Evolutionary conservation across 2,113 vertebrate genomes (phyloP).

Genomic region (Psittacula cyanocephala): DNA sequence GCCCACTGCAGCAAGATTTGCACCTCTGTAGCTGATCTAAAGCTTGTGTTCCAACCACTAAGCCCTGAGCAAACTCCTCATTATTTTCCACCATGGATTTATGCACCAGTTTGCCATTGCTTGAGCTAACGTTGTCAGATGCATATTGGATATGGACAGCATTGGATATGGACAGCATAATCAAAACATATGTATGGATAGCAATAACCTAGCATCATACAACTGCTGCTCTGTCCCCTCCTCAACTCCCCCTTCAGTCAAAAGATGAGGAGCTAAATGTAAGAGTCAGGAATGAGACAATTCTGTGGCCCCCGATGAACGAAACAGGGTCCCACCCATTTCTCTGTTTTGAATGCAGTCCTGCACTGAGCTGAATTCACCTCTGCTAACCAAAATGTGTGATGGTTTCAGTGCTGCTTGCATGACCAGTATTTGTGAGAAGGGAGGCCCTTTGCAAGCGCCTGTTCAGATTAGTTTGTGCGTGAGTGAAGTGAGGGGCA

Average conservation of each 20-base stretch:
- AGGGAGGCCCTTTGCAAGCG: background rate
- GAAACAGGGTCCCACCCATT: background rate
- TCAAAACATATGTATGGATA: fast-evolving
- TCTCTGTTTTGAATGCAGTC: background rate
- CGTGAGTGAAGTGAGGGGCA: background rate
- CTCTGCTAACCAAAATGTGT: background rate
- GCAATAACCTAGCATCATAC: background rate
- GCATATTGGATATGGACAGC: background rate
- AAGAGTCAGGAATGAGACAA: background rate
- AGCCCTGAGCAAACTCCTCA: background rate
- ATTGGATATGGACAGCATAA: no score
- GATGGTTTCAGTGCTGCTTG: background rate
- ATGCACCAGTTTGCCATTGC: background rate
- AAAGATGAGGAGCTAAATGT: background rate
- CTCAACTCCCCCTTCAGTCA: background rate
- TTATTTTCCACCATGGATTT: background rate
- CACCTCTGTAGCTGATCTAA: background rate
- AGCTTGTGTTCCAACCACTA: background rate
- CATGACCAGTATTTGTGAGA: background rate
- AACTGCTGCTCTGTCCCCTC: background rate
- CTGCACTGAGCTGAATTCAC: background rate
- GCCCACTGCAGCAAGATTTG: background rate
- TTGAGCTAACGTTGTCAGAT: background rate
- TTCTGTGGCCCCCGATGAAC: background rate
- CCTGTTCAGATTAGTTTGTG: background rate